These are phyloP conservation scores for Lasioglossum malachurum DNA, from an alignment of 2,888 invertebrate genomes.

Conservation along the genomic window DNA sequence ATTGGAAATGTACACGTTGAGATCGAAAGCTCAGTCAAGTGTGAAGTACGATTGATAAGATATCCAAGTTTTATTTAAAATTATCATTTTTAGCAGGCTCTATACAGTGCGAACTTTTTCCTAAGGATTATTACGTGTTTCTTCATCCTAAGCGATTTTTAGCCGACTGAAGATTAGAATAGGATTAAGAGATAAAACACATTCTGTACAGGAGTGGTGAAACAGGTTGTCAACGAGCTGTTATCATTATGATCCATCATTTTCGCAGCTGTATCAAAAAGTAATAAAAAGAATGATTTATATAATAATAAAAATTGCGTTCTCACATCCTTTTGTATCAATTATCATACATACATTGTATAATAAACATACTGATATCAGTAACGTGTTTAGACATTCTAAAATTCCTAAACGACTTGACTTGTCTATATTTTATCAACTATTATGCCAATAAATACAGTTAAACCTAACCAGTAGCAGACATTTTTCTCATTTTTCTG, in stretches of 20 bases:
- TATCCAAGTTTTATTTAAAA: neutral
- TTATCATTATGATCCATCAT: neutral
- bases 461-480: neutral
- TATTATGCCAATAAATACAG: neutral
- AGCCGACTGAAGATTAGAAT: neutral
- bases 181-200: neutral
- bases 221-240: neutral
- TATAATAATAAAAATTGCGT: neutral
- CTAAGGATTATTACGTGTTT: neutral
- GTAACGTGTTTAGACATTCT: neutral
- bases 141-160: neutral
- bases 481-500: neutral
- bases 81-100: neutral
- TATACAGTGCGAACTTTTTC: neutral
- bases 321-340: neutral
- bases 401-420: neutral
- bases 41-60: neutral
- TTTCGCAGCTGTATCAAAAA: neutral
- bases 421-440: neutral
- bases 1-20: neutral
- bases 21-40: neutral
- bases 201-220: neutral
- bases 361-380: neutral
- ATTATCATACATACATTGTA: neutral
- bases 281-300: too few relatives aligned